These are phyloP conservation scores for Otolemur crassicaudatus DNA, from an alignment of 2,797 vertebrate species.

Conservation along the genomic window DNA sequence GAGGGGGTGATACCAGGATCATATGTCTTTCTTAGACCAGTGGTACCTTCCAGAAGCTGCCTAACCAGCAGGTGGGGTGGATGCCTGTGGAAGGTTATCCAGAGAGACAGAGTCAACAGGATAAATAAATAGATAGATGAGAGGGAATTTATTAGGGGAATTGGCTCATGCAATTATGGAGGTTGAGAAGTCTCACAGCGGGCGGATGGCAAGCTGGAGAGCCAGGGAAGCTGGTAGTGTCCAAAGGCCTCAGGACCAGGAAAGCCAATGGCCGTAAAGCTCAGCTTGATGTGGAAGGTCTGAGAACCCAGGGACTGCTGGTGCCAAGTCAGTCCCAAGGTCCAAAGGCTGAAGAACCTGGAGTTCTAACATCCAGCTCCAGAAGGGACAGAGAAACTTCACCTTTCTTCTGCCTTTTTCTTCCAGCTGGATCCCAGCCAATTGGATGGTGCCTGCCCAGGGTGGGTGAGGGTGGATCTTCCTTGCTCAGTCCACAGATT, in stretches of 20 bases:
- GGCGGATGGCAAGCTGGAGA: background rate
- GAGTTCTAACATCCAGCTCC: background rate
- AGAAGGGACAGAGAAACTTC: background rate
- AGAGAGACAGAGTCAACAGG: background rate
- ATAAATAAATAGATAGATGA: background rate
- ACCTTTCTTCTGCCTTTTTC: background rate
- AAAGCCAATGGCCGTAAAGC: background rate
- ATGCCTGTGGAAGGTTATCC: background rate
- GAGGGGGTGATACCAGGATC: no score
- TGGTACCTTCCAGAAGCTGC: background rate
- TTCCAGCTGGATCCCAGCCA: background rate
- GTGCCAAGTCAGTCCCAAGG: background rate
- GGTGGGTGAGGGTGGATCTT: background rate
- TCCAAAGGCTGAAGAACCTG: background rate
- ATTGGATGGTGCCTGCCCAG: background rate
- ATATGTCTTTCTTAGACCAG: background rate
- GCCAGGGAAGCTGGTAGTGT: background rate
- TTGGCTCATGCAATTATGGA: background rate
- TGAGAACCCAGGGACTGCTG: background rate
- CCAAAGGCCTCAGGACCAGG: background rate
- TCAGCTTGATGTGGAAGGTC: background rate
- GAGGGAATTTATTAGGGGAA: background rate
- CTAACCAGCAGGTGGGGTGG: background rate
- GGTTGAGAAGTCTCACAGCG: background rate
- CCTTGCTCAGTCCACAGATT: background rate